These are phyloP conservation scores for Mystacornis crossleyi DNA, from an alignment of 2,113 vertebrate genomes.

Conservation along the genomic window DNA sequence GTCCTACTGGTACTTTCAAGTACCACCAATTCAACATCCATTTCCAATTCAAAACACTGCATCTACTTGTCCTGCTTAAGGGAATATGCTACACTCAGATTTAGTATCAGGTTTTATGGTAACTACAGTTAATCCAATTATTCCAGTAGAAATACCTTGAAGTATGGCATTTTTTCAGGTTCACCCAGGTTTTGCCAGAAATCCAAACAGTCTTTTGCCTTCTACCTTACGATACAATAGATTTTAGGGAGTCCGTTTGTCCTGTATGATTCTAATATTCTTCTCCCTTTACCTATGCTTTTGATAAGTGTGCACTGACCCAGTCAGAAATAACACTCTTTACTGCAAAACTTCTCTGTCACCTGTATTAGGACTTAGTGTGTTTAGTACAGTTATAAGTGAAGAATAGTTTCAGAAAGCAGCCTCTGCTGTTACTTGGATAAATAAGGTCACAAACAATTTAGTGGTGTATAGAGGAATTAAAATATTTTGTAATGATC, in stretches of 20 bases:
- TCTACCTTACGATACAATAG: background rate
- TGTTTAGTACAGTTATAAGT: background rate
- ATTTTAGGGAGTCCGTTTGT: background rate
- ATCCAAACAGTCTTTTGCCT: background rate
- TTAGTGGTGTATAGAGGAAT: background rate
- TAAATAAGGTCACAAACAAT: background rate
- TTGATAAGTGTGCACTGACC: background rate
- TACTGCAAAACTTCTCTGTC: background rate
- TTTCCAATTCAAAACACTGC: background rate
- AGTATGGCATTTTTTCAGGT: background rate
- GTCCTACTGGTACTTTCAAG: background rate
- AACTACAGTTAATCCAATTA: background rate
- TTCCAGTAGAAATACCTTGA: background rate
- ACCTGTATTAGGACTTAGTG: background rate
- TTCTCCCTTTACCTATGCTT: background rate
- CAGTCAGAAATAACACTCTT: background rate
- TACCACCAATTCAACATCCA: background rate
- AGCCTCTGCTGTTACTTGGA: background rate
- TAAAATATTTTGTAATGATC: background rate
- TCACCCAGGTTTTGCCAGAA: background rate
- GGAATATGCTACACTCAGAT: background rate
- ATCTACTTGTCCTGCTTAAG: background rate
- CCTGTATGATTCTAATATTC: background rate
- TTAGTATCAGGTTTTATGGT: background rate
- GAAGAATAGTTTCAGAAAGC: background rate